Evolutionary conservation across 53 echinoderm and acorn worm genomes (phyloP).

Genomic region (Zoroaster sp.): DNA sequence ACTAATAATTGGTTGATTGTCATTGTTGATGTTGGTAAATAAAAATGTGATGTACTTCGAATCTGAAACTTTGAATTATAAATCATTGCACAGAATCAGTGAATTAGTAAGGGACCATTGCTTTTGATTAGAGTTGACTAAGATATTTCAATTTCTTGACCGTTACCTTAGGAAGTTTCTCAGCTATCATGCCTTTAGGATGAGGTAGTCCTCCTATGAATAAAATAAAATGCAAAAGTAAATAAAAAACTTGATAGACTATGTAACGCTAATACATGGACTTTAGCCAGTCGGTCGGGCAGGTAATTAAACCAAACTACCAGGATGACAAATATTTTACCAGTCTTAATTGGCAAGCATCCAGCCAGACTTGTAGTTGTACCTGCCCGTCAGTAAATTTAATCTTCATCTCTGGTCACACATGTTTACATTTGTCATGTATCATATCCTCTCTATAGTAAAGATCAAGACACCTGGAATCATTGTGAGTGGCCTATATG

Average conservation of each 20-base stretch:
- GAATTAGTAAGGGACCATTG: background rate
- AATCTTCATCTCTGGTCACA: too few species aligned
- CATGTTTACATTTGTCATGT: background rate
- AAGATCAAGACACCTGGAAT: background rate
- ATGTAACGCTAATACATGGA: background rate
- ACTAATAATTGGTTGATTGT: background rate
- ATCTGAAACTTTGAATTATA: background rate
- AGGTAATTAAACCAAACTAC: too few species aligned
- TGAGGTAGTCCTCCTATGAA: conserved; percentile 85
- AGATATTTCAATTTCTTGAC: background rate
- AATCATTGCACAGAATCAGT: background rate
- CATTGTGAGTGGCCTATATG: background rate
- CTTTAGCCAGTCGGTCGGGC: too few species aligned
- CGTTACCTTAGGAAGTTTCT: conserved; percentile 83
- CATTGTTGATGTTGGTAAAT: background rate
- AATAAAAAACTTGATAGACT: background rate
- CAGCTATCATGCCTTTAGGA: conserved; percentile 95
- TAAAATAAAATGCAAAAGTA: background rate
- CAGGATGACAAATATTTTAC: too few species aligned
- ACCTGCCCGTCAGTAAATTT: too few species aligned
- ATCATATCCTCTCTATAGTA: background rate
- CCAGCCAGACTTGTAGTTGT: too few species aligned
- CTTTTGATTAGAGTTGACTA: background rate
- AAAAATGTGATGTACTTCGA: background rate
- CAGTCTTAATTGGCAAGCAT: too few species aligned